Base-by-base conservation (phyloP, 1,140 invertebrate species). In the Drosophila azteca region DNA sequence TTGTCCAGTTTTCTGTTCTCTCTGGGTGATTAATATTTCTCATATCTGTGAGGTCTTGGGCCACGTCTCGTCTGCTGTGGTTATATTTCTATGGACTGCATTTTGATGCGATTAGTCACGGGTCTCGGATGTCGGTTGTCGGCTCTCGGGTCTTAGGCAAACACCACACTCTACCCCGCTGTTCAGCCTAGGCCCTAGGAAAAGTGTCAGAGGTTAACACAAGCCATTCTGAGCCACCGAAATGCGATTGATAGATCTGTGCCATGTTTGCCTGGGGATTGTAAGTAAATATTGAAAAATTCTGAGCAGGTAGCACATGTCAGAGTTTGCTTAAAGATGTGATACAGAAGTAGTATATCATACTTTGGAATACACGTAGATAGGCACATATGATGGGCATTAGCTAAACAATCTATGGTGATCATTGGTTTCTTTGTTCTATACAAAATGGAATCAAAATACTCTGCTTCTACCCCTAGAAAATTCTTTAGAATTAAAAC, bases 101-200 rank as follows among this genome's bases (percentile, higher is more conserved):
- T 74, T 77, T 51, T 75, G 39, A 52, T 50, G 63, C 70, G 68
- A 85, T 85, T 87, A 87, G 74, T 88, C 82, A 88, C 59, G 20
- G 60, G 43, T 50, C 11, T 44, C 35, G 24, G 24, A 5, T 20
- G 17, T 20, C 17, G 17, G 17, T 20, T 20, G 0, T 20, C 17
- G 17, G 17, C 1, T 35, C 31, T 58, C 17, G 17, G 17, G 57
- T 49, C 43, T 15, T 62, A 68, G 9, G 0, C 31, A 35, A 35
- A 35, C 31, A 20, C 17, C 17, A 20, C 17, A 20, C 24, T 50
- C 29, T 64, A 15, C 60, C 13, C 29, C 9, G 44, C 48, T 41
- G 46, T 64, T 49, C 54, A 24, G 61, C 43, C 35, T 60, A 46
- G 54, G 20, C 35, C 7, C 3, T 7, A 1, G 5, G 9, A 8